Conservation (phyloP, 1,140 invertebrate species). For the Dysdera silvatica region DNA sequence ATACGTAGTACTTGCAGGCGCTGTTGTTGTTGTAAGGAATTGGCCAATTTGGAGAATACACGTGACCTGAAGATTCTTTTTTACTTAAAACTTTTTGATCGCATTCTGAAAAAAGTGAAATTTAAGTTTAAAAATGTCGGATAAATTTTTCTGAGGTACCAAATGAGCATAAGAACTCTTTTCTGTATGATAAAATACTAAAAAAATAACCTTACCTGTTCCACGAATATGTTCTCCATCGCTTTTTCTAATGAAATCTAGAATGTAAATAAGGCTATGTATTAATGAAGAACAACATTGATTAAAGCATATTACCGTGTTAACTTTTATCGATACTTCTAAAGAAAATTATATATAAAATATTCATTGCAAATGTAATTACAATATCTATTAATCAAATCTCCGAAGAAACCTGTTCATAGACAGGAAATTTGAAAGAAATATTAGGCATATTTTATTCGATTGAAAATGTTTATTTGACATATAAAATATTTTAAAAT, state of each 20-base stretch:
- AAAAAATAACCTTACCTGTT: conserved; percentile 46
- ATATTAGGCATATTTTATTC: too few relatives aligned
- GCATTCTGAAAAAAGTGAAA: conserved; percentile 58
- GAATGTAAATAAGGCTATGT: conserved; percentile 8
- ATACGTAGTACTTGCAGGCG: conserved; percentile 94
- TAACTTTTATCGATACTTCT: background rate
- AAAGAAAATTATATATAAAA: background rate
- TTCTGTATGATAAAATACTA: conserved; percentile 12
- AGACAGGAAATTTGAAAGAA: too few relatives aligned
- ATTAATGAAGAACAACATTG: conserved; percentile 2
- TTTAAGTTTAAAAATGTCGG: conserved; percentile 1
- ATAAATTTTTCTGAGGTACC: background rate
- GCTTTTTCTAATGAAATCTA: conserved; percentile 87
- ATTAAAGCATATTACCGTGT: background rate
- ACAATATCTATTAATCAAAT: too few relatives aligned
- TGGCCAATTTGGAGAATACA: conserved; percentile 92
- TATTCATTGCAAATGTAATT: too few relatives aligned
- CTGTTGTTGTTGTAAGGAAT: conserved; percentile 87
- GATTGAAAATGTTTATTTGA: too few relatives aligned
- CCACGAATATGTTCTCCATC: conserved; percentile 86
- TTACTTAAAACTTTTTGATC: conserved; percentile 92
- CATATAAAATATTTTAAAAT: too few relatives aligned
- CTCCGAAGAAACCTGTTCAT: too few relatives aligned
- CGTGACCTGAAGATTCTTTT: conserved; percentile 79
- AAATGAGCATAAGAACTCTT: background rate